These are phyloP conservation scores for Pygoscelis antarcticus DNA, from an alignment of 2,113 vertebrate genomes.

Conservation along the genomic window DNA sequence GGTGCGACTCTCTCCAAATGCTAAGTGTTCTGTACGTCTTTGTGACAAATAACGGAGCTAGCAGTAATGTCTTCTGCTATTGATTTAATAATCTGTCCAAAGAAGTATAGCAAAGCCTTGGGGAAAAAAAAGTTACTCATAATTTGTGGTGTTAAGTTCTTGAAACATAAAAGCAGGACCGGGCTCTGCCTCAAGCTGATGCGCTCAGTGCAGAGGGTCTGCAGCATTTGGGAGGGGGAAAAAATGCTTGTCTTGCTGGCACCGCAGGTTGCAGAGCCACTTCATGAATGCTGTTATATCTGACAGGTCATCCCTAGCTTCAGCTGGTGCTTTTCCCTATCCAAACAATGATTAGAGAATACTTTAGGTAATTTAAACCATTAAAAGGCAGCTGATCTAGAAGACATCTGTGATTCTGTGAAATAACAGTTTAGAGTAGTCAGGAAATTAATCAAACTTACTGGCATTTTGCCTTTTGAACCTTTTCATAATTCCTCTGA, in stretches of 20 bases:
- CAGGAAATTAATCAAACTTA: background rate
- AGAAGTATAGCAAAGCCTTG: background rate
- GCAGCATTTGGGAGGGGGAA: background rate
- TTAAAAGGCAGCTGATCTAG: background rate
- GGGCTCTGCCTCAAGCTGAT: background rate
- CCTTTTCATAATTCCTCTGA: background rate
- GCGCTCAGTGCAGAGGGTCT: background rate
- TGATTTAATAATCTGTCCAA: background rate
- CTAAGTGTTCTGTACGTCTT: rapidly evolving
- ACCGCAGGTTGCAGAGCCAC: background rate
- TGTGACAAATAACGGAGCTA: background rate
- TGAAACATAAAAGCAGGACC: background rate
- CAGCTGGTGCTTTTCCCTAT: background rate
- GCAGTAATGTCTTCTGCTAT: background rate
- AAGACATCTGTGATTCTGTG: background rate
- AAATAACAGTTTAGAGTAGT: background rate
- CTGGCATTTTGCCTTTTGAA: background rate
- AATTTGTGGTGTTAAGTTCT: background rate
- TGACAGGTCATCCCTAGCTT: background rate
- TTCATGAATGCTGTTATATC: background rate
- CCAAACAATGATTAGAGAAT: background rate
- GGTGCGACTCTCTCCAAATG: background rate
- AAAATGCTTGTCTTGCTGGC: background rate
- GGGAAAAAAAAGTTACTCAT: background rate
- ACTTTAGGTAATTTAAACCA: background rate